Base-by-base conservation (phyloP, 2,797 vertebrate species). In the Tragopan temminckii region DNA sequence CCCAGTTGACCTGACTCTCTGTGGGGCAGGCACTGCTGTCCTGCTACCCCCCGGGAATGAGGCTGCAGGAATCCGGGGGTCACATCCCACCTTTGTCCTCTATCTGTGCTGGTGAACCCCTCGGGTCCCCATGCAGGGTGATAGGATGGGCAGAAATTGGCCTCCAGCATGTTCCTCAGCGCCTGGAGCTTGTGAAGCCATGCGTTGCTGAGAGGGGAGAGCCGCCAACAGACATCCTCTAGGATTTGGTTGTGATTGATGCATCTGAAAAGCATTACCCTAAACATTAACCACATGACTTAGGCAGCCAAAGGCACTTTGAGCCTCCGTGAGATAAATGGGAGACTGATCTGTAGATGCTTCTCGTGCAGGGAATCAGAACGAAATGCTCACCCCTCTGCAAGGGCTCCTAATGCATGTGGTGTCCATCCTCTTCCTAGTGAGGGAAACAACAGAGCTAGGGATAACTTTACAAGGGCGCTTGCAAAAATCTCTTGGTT, bases 241-340 rank as follows among this genome's bases (percentile, higher is more conserved):
- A 95, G 75, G 94, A 90, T 95, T 95, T 91, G 74, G 38, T 69
- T 69, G 80, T 83, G 75, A 92, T 75, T 88, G 93, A 95, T 89
- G 91, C 92, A 95, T 79, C 94, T 96, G 94, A 92, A 91, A 97
- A 95, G 89, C 88, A 97, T 97, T 92, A 88, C 43, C 67, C 87
- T 61, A 88, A 92, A 63, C 90, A 84, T 91, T 95, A 96, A 83
- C 85, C 94, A 96, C 89, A 86, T 96, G 85, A 94, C 67, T 94
- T 85, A 46, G 85, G 85, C 87, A 95, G 90, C 85, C 89, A 84
- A 91, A 92, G 61, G 69, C 83, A 93, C 88, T 77, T 71, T 77
- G 79, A 48, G 67, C 71, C 45, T 75, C 48, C 58, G 36, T 50
- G 80, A 87, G 70, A 88, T 88, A 91, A 95, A 88, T 88, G 75